These are phyloP conservation scores for Leptinotarsa peninsularis DNA, from an alignment of 2,888 invertebrate genomes.

Conservation along the genomic window DNA sequence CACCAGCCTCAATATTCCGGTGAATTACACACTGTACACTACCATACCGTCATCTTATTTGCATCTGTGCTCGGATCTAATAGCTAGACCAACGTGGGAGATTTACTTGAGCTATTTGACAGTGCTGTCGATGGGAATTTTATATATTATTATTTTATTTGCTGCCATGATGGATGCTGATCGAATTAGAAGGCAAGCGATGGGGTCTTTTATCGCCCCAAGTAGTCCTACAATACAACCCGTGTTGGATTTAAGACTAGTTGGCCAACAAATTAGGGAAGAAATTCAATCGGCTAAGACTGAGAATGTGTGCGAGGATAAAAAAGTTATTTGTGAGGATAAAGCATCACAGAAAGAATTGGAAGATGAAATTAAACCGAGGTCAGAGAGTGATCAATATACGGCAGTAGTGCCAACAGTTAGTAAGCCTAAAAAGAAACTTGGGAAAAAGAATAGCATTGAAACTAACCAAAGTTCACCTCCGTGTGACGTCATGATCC, in stretches of 20 bases:
- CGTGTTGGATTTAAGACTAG: conserved; percentile 73
- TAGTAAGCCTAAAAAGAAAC: conserved; percentile 61
- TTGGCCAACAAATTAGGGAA: conserved; percentile 66
- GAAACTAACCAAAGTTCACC: conserved; percentile 44
- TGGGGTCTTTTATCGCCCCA: conserved; percentile 65
- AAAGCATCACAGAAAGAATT: conserved; percentile 38
- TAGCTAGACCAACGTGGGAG: conserved; percentile 85
- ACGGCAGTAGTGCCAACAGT: conserved; percentile 60
- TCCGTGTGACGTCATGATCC: conserved; percentile 44
- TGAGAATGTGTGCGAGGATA: conserved; percentile 51
- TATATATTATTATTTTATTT: conserved; percentile 73
- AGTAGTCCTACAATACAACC: conserved; percentile 70
- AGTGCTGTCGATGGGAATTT: conserved; percentile 72
- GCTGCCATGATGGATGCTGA: conserved; percentile 81
- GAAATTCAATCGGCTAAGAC: conserved; percentile 58
- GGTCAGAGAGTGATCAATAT: conserved; percentile 56
- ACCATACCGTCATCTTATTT: conserved; percentile 73
- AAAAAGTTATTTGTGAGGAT: conserved; percentile 37
- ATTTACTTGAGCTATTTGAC: conserved; percentile 74
- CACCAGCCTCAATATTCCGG: conserved; percentile 72
- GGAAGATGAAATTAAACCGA: conserved; percentile 44
- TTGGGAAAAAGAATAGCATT: conserved; percentile 57
- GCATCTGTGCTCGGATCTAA: conserved; percentile 74
- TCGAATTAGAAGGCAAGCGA: conserved; percentile 72
- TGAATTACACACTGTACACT: conserved; percentile 79